A percentile compares a stretch with the other conserved stretches of the same genome.
Evolutionary conservation across 1,140 invertebrate species (phyloP).

Genomic region (Ericerus pela): DNA sequence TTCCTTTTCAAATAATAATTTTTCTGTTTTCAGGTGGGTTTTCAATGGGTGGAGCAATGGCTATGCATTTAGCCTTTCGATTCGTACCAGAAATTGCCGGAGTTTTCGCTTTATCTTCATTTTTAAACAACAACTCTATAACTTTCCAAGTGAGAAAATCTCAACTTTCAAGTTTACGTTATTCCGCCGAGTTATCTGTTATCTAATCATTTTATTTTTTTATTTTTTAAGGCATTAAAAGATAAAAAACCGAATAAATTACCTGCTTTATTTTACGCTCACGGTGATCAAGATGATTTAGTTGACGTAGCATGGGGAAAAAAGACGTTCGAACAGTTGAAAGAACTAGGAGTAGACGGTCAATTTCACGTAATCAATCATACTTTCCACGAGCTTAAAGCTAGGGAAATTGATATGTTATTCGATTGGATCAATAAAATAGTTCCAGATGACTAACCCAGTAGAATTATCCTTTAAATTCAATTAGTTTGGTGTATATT

Average conservation of each 20-base stretch:
- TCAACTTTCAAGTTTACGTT: neutral
- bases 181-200: neutral
- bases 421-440: conserved; percentile 35
- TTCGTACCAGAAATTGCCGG: conserved; percentile 44
- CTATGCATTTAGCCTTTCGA: conserved; percentile 47
- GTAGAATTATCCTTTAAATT: no score
- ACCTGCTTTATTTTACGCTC: conserved; percentile 31
- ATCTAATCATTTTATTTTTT: no score
- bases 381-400: conserved; percentile 39
- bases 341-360: conserved; percentile 34
- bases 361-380: conserved; percentile 35
- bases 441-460: neutral
- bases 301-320: conserved; percentile 39
- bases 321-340: conserved; percentile 34
- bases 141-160: conserved; percentile 30
- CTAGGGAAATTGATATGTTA: conserved; percentile 33
- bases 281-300: conserved; percentile 35
- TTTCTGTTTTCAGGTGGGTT: conserved; percentile 42
- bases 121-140: conserved; percentile 47
- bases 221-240: neutral
- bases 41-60: conserved; percentile 57
- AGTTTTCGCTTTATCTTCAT: conserved; percentile 52
- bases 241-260: conserved; percentile 13
- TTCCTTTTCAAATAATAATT: no score
- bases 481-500: no score